These are phyloP conservation scores for Steinernema feltiae DNA, from an alignment of 1,140 invertebrate species.

Conservation along the genomic window DNA sequence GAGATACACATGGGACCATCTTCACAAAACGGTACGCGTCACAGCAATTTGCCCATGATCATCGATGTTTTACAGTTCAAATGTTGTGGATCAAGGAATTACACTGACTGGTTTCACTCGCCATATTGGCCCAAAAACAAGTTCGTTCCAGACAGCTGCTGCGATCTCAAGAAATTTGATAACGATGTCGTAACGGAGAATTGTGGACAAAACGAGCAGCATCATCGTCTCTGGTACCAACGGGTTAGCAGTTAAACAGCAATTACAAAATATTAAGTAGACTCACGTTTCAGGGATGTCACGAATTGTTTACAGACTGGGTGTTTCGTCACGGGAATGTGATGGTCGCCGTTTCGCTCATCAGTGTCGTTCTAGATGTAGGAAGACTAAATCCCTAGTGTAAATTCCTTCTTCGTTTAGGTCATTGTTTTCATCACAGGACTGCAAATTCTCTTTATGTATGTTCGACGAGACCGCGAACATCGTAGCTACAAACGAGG, in stretches of 20 bases:
- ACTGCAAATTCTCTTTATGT: not conserved
- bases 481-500: not conserved
- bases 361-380: slow-evolving; percentile 48
- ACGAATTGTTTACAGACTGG: slow-evolving; percentile 50
- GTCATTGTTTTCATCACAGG: not conserved
- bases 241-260: slow-evolving; percentile 28
- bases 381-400: not conserved
- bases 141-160: slow-evolving; percentile 55
- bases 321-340: slow-evolving; percentile 46
- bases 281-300: slow-evolving; percentile 40
- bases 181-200: slow-evolving; percentile 32
- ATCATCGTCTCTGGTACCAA: slow-evolving; percentile 26
- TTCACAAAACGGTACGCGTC: not conserved
- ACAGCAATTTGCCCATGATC: not conserved
- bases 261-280: not conserved
- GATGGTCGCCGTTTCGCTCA: slow-evolving; percentile 39
- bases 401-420: not conserved
- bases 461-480: not conserved
- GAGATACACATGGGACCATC: slow-evolving; percentile 1
- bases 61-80: slow-evolving; percentile 42
- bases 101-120: slow-evolving; percentile 45
- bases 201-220: slow-evolving; percentile 43
- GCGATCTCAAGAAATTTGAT: slow-evolving; percentile 39
- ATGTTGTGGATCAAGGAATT: slow-evolving; percentile 50
- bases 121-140: slow-evolving; percentile 38